Base-by-base conservation (phyloP, 2,797 vertebrate species). In the Diplodus sargus region DNA sequence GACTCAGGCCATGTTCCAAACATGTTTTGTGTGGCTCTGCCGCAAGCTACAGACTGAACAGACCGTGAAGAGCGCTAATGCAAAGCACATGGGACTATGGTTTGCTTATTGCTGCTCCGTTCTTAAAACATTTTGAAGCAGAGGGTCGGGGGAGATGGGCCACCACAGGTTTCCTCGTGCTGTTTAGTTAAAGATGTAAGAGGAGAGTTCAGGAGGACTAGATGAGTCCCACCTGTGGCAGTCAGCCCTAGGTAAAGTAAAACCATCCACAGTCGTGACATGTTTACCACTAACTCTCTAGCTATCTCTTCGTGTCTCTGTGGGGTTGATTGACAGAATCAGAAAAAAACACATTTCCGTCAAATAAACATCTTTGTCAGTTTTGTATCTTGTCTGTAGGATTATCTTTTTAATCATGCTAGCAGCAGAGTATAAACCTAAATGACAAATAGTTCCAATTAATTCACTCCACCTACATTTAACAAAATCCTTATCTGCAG, bases 41-140 rank as follows among this genome's bases (percentile, higher is more conserved):
- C 4, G 14, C 14, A 42, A 85, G 57, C 61, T 78, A 5, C 52
- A 66, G 66, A 61, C 49, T 25, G 65, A 86, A 14, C n/a, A 58
- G 34, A 78, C 76, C 59, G 22, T 70, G 74, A 75, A 78, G 20
- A 61, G n/a, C 47, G 54, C 61, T 85, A 87, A 89, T 9, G 63
- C 59, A 67, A 88, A 83, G 79, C 85, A 86, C 72, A 69, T 84
- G 87, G 58, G 45, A 17, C 57, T 67, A 12, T 12, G 76, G n/a
- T 83, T 88, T 74, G 68, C 81, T 85, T 84, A 66, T 79, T 84
- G 22, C n/a, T 72, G 18, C 69, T 71, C 34, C 78, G 53, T 66
- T 85, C 60, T 70, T 67, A 77, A 78, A 85, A 79, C 82, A 68
- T 62, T 67, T 60, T 53, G 30, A 62, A 63, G 42, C 61, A 52